A percentile compares a stretch with the other conserved stretches of the same genome.
Evolutionary conservation across 1,140 invertebrate species (phyloP).

Genomic region (Fopius arisanus): DNA sequence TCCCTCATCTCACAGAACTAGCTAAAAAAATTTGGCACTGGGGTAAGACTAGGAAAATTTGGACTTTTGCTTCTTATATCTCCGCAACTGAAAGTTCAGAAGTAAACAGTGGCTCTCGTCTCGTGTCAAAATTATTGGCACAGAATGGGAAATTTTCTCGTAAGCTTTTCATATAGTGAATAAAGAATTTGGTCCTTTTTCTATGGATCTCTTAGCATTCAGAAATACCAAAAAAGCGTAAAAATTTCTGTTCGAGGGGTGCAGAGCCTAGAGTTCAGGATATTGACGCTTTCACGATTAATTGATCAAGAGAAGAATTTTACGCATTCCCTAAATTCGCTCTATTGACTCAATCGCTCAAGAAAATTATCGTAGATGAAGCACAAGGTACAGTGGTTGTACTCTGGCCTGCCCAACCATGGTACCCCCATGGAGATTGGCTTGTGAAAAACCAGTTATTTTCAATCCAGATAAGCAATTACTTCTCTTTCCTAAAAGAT

Average conservation of each 20-base stretch:
- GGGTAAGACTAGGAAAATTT: conserved; percentile 34
- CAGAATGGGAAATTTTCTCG: too few relatives aligned
- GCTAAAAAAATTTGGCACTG: conserved; percentile 39
- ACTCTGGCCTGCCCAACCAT: conserved; percentile 37
- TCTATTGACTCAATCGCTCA: conserved; percentile 17
- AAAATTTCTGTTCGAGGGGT: neutral
- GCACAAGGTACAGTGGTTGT: conserved; percentile 38
- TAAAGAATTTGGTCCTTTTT: conserved; percentile 3
- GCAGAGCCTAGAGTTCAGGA: conserved; percentile 29
- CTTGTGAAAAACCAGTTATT: too few relatives aligned
- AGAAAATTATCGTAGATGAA: conserved; percentile 26
- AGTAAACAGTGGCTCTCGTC: too few relatives aligned
- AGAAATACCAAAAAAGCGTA: conserved; percentile 1
- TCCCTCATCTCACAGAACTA: conserved; percentile 33
- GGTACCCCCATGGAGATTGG: conserved; percentile 17
- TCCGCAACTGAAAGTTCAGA: too few relatives aligned
- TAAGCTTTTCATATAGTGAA: neutral
- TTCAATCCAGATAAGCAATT: too few relatives aligned
- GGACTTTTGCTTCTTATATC: conserved; percentile 25
- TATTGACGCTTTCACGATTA: conserved; percentile 28
- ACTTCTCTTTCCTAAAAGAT: too few relatives aligned
- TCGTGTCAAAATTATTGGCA: too few relatives aligned
- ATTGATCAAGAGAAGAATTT: conserved; percentile 26
- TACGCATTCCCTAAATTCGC: conserved; percentile 36
- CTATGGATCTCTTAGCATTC: neutral